Evolutionary conservation across 2,888 invertebrate genomes (phyloP).

Genomic region (Aplocera efformata): DNA sequence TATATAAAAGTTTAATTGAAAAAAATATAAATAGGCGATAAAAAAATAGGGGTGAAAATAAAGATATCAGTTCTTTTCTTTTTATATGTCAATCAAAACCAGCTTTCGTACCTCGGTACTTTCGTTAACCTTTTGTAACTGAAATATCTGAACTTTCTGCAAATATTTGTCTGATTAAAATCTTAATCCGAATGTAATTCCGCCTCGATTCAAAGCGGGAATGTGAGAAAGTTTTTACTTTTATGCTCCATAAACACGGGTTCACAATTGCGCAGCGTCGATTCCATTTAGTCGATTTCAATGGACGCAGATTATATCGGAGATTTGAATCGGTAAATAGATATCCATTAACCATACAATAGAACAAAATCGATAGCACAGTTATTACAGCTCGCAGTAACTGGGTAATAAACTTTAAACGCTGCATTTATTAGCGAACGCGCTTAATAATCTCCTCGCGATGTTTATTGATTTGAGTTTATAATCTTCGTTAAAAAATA

Average conservation of each 20-base stretch:
- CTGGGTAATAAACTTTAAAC: conserved; percentile 12
- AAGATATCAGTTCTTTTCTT: conserved; percentile 37
- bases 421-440: conserved; percentile 17
- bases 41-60: too few relatives aligned
- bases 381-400: conserved; percentile 23
- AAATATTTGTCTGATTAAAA: conserved; percentile 29
- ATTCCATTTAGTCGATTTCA: conserved; percentile 57
- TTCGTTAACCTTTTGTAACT: conserved; percentile 24
- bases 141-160: conserved; percentile 11
- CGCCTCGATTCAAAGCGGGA: conserved; percentile 37
- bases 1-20: too few relatives aligned
- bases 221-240: conserved; percentile 41
- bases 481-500: conserved; percentile 38
- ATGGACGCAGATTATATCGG: conserved; percentile 61
- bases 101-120: conserved; percentile 28
- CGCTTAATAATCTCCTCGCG: conserved; percentile 20
- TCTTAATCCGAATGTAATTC: conserved; percentile 45
- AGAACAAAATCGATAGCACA: conserved; percentile 45
- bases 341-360: conserved; percentile 55
- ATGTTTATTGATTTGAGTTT: conserved; percentile 25
- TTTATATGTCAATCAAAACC: conserved; percentile 38
- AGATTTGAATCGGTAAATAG: conserved; percentile 65
- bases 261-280: conserved; percentile 49
- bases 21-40: too few relatives aligned
- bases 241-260: conserved; percentile 44